Conservation (phyloP, 2,888 invertebrate species). For the Monoplex corrugatus region DNA sequence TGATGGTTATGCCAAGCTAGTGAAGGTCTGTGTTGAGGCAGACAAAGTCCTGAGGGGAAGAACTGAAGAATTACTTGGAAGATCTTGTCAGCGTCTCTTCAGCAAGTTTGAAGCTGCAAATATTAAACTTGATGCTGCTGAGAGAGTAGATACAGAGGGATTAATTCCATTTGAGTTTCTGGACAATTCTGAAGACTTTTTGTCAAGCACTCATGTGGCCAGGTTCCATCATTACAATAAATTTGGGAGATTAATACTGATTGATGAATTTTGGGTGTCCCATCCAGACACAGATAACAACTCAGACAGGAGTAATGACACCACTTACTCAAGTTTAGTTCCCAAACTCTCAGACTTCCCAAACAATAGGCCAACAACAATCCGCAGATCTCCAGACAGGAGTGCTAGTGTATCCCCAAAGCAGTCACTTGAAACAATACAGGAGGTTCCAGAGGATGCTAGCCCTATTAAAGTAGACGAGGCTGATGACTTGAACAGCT, state of each 20-base stretch:
- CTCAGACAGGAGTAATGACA: background rate
- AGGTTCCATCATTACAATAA: background rate
- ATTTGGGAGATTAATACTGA: background rate
- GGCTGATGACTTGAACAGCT: background rate
- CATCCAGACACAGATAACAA: background rate
- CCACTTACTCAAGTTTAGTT: background rate
- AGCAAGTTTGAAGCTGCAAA: slow-evolving; percentile 26
- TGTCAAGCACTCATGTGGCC: slow-evolving; percentile 17
- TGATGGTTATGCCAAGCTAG: slow-evolving; percentile 45
- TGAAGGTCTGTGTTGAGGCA: slow-evolving; percentile 53
- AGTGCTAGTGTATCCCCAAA: background rate
- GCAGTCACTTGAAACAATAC: background rate
- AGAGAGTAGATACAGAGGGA: background rate
- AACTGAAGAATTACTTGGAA: slow-evolving; percentile 49
- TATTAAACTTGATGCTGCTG: slow-evolving; percentile 29
- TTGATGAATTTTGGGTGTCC: slow-evolving; percentile 40
- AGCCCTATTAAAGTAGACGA: background rate
- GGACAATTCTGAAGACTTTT: slow-evolving; percentile 21
- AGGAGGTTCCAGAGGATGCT: slow-evolving; percentile 6
- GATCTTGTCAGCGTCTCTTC: slow-evolving; percentile 26
- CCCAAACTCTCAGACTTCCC: background rate
- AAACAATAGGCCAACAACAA: background rate
- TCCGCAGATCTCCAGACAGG: background rate
- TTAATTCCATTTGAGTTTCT: slow-evolving; percentile 35
- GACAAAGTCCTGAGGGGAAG: slow-evolving; percentile 51